phyloP scores from a whole-genome alignment of 2,888 invertebrate species.

The Parasteatoda lunata region DNA sequence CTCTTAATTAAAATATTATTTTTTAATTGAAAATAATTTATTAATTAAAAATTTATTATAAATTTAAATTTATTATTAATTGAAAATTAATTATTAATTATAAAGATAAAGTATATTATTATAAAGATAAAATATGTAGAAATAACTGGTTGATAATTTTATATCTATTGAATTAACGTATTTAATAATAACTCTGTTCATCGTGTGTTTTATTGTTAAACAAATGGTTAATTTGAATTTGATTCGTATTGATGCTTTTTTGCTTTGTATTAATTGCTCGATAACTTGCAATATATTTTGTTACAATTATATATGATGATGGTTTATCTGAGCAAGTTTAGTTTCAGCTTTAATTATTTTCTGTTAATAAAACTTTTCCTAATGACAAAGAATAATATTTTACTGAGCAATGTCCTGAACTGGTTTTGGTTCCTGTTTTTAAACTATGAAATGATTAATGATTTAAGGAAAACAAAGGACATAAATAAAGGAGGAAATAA shows the following conservation, averaged over 20 bases:
- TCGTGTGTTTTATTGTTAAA: not conserved
- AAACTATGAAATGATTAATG: too few species aligned
- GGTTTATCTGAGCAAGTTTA: not conserved
- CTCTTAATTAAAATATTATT: too few species aligned
- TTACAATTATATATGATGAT: not conserved
- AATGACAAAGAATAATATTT: not conserved
- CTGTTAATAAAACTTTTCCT: not conserved
- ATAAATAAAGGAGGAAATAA: too few species aligned
- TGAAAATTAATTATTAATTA: too few species aligned
- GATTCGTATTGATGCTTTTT: not conserved
- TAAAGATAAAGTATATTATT: too few species aligned
- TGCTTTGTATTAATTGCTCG: not conserved
- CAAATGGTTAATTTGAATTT: not conserved
- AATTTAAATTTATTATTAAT: too few species aligned
- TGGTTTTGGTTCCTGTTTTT: slow-evolving; percentile 5
- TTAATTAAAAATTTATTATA: too few species aligned
- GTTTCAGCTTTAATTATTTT: too few species aligned
- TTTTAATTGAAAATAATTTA: too few species aligned
- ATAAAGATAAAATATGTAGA: too few species aligned
- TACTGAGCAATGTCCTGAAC: not conserved
- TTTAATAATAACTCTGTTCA: not conserved
- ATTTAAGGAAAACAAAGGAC: too few species aligned
- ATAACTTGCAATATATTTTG: not conserved
- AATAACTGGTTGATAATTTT: not conserved
- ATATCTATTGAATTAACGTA: not conserved